phyloP scores from a whole-genome alignment of 2,888 invertebrate genomes.

The Drosophila koepferae region DNA sequence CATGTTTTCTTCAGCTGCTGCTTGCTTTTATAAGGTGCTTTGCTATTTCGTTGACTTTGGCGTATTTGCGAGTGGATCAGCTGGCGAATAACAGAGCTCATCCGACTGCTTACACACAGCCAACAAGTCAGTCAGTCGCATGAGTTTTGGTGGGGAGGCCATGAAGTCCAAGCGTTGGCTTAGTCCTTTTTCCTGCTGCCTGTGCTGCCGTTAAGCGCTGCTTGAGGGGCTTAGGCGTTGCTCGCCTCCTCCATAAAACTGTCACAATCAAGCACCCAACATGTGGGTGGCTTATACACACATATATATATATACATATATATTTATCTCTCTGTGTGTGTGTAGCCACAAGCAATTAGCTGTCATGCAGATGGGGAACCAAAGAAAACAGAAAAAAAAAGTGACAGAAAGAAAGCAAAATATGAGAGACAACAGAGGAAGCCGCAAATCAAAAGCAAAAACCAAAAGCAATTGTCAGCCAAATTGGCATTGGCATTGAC shows the following conservation, averaged over 20 bases:
- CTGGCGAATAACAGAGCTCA: conserved; percentile 64
- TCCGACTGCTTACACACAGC: conserved; percentile 63
- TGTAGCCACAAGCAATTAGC: conserved; percentile 62
- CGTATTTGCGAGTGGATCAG: conserved; percentile 63
- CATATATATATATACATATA: not conserved
- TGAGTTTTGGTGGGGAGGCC: conserved; percentile 8
- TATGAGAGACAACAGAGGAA: conserved; percentile 27
- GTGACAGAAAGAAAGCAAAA: not conserved
- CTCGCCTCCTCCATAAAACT: conserved; percentile 49
- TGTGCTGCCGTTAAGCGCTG: conserved; percentile 61
- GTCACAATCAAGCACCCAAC: conserved; percentile 39
- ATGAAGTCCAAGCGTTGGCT: conserved; percentile 27
- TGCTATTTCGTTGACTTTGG: conserved; percentile 25
- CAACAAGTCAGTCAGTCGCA: conserved; percentile 27
- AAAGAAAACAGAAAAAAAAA: not conserved
- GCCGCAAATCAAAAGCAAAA: conserved; percentile 60
- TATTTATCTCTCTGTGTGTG: not conserved
- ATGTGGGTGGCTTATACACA: conserved; percentile 3
- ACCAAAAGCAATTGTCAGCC: conserved; percentile 75
- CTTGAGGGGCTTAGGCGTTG: conserved; percentile 64
- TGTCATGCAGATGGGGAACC: conserved; percentile 46
- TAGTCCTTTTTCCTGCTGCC: conserved; percentile 24
- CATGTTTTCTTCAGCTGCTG: not conserved
- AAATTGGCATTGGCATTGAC: conserved; percentile 79
- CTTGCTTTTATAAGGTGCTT: conserved; percentile 40